Evolutionary conservation across 2,888 invertebrate genomes (phyloP), one percentile per base, ranked within the genome.

Genomic region (Drosophila siamana): DNA sequence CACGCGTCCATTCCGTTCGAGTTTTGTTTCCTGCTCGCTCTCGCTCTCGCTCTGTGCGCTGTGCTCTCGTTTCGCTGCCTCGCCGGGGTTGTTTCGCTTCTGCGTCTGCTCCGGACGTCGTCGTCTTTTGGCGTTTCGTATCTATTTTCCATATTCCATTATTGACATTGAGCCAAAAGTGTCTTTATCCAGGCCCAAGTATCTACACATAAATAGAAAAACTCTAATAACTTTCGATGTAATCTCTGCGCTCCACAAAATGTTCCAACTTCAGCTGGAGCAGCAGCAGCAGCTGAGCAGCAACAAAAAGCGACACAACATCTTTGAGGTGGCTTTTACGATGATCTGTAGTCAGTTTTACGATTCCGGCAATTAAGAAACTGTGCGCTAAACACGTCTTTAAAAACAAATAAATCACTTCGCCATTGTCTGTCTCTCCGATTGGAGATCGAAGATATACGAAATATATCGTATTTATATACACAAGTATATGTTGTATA

Each of bases 331-430:
- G 41, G 24, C 50, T 66, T 63, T 68, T 65, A 59, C 60, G 63
- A 57, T 57, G 60, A 59, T 71, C 47, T 47, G 40, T 57, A 54
- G 60, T 51, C 52, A 57, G 64, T 74, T 85, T 86, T 73, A 86
- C 78, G 82, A 78, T 75, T 70, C 19, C 43, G 57, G 52, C 78
- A 80, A 78, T 82, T 78, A 78, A 76, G 55, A 68, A 63, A 61
- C 59, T 56, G 69, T 63, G 76, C 70, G 78, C 76, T 82, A 76
- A 87, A 78, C 85, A 82, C 82, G 87, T 86, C 69, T 82, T 86
- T 82, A 87, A 86, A 86, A 80, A 67, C 71, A 78, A 77, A 86
- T 87, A 87, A 87, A 85, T 86, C 87, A 87, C 78, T 67, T 66
- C 51, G 36, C 68, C 50, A 70, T 66, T 67, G 71, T 66, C 50